Percentiles rank a stretch among this genome's conserved stretches.
Conservation (phyloP, 2,113 vertebrate genomes). For the Atlantisia rogersi region DNA sequence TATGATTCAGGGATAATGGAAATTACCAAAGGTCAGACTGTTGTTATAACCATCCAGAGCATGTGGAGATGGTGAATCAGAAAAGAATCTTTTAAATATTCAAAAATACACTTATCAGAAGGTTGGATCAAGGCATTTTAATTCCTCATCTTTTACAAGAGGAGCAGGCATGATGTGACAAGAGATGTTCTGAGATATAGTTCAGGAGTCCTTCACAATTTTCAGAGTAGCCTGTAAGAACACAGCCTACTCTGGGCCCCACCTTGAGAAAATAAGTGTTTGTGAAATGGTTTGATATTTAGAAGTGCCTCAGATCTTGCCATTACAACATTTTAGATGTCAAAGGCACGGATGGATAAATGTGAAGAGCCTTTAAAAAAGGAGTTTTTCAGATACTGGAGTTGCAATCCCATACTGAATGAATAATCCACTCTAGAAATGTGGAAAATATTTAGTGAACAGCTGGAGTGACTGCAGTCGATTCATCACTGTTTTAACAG, state of each 20-base stretch:
- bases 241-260: neutral
- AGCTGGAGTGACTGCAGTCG: conserved; percentile 57
- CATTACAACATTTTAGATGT: conserved; percentile 3
- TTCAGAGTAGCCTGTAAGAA: neutral
- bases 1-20: neutral
- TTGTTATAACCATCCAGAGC: neutral
- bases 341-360: neutral
- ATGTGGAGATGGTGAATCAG: neutral
- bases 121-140: neutral
- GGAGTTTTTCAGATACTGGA: conserved; percentile 3
- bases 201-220: neutral
- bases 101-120: neutral
- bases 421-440: conserved; percentile 49
- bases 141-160: neutral
- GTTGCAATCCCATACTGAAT: neutral
- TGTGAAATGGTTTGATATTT: conserved; percentile 7
- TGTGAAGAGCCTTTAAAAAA: conserved; percentile 8
- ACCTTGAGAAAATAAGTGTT: neutral
- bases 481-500: conserved; percentile 37
- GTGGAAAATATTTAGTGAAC: conserved; percentile 55
- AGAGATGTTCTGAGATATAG: neutral
- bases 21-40: neutral
- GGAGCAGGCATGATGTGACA: neutral
- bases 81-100: neutral
- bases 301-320: conserved; percentile 9